Evolutionary conservation across 2,797 vertebrate genomes (phyloP).

Genomic region (Propithecus perrieri): DNA sequence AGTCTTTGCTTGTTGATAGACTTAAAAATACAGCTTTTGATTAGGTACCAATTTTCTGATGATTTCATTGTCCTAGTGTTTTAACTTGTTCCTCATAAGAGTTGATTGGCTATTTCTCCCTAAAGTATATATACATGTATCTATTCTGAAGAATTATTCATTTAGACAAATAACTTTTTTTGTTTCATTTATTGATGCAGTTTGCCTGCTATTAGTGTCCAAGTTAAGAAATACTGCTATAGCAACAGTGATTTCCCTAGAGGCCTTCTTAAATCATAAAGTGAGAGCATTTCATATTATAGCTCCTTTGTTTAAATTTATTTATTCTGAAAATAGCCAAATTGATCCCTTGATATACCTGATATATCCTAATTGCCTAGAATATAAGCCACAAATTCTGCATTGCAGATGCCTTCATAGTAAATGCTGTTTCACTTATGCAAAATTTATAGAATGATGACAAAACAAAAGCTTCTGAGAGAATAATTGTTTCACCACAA

Average conservation of each 20-base stretch:
- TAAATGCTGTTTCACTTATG: constrained; percentile 48
- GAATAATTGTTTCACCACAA: not conserved
- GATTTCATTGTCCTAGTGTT: not conserved
- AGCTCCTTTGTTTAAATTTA: constrained; percentile 43
- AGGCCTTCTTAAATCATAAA: constrained; percentile 13
- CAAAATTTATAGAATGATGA: constrained; percentile 43
- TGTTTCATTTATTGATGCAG: not conserved
- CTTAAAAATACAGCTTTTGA: not conserved
- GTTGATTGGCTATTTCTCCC: not conserved
- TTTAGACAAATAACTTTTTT: constrained; percentile 19
- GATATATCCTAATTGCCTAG: not conserved
- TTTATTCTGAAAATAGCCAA: constrained; percentile 39
- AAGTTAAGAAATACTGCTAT: not conserved
- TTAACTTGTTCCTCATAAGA: not conserved
- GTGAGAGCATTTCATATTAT: not conserved
- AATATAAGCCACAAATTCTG: constrained; percentile 29
- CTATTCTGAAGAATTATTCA: not conserved
- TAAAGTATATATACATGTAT: not conserved
- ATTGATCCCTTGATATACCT: not conserved
- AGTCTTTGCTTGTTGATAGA: not conserved
- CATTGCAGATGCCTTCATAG: not conserved
- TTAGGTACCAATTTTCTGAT: not conserved
- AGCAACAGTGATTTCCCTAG: not conserved
- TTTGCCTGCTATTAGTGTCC: not conserved
- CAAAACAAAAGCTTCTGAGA: constrained; percentile 38